Conservation (phyloP, 1,140 invertebrate species). For the Zeugodacus cucurbitae region DNA sequence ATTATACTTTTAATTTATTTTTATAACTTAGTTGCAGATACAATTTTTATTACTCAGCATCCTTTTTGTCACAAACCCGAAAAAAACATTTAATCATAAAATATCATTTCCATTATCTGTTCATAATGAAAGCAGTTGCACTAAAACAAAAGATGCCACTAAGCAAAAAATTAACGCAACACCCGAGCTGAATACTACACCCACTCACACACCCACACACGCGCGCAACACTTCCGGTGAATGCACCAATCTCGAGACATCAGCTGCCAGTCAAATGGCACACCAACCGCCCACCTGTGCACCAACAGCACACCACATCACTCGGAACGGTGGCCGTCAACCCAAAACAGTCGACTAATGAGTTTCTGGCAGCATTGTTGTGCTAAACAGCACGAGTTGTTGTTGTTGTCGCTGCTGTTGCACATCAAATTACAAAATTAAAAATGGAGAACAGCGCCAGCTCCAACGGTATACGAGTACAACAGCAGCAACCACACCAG, state of each 20-base stretch:
- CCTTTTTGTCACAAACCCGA: too few species aligned
- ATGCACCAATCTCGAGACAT: not conserved
- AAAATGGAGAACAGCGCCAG: constrained; percentile 54
- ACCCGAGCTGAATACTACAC: not conserved
- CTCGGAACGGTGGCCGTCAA: not conserved
- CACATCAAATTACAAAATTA: constrained; percentile 65
- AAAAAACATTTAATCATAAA: not conserved
- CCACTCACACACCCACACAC: not conserved
- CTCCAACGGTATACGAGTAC: constrained; percentile 31
- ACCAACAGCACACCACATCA: not conserved
- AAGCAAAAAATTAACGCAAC: constrained; percentile 25
- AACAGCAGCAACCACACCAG: constrained; percentile 44
- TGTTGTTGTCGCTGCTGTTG: not conserved
- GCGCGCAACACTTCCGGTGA: not conserved
- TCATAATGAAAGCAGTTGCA: not conserved
- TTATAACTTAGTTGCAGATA: too few species aligned
- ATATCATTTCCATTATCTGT: not conserved
- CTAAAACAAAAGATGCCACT: not conserved
- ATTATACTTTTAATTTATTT: too few species aligned
- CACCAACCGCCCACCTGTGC: not conserved
- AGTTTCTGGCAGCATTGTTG: constrained; percentile 38
- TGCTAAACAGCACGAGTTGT: not conserved
- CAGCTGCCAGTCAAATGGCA: constrained; percentile 30
- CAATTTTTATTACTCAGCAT: too few species aligned
- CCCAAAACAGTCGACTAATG: constrained; percentile 18